Percentiles rank a stretch among this genome's conserved stretches.
phyloP scores from a whole-genome alignment of 2,113 vertebrate species.

The Microtus montanus region DNA sequence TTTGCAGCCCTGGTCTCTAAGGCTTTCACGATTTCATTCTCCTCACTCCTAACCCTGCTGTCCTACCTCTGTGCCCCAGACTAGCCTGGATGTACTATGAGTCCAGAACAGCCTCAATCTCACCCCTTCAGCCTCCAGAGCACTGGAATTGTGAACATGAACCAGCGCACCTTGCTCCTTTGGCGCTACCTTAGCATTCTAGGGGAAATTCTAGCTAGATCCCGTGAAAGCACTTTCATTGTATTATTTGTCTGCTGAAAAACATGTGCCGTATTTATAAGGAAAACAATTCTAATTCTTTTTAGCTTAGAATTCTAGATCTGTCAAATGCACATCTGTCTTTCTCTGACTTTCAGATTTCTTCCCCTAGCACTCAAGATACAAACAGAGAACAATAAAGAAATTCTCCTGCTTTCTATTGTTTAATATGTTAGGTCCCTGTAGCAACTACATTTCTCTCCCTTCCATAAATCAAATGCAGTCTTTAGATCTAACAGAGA shows the following conservation, averaged over 20 bases:
- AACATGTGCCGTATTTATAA: background rate
- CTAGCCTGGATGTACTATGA: background rate
- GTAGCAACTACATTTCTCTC: background rate
- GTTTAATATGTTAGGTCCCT: background rate
- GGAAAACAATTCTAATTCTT: background rate
- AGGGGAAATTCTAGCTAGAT: background rate
- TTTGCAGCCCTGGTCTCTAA: background rate
- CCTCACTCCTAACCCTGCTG: background rate
- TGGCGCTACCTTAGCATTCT: fast-evolving
- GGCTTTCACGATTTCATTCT: background rate
- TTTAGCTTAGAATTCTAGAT: background rate
- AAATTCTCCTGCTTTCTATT: background rate
- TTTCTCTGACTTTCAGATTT: background rate
- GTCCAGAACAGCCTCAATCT: background rate
- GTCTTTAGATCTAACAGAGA: background rate
- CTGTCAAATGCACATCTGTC: background rate
- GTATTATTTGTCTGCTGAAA: background rate
- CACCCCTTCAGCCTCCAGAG: background rate
- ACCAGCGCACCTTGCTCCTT: too few relatives aligned
- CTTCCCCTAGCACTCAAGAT: background rate
- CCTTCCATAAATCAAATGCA: background rate
- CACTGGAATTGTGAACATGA: background rate
- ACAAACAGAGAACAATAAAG: too few relatives aligned
- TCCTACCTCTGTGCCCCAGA: background rate
- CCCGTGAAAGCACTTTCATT: background rate